Evolutionary conservation across 2,113 vertebrate genomes (phyloP).

Genomic region (Saccopteryx leptura): DNA sequence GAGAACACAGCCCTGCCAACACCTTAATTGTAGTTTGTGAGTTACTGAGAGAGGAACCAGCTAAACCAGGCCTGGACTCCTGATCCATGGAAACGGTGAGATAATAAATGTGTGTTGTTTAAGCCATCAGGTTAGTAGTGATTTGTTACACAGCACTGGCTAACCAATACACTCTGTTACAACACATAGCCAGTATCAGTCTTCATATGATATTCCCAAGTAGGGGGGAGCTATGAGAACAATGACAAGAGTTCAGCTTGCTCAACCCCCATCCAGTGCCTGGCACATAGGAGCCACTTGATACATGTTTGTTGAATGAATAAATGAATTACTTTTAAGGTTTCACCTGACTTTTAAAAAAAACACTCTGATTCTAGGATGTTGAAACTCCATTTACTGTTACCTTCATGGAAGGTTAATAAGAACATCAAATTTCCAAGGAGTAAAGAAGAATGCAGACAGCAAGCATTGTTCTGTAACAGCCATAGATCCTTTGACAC

Average conservation of each 20-base stretch:
- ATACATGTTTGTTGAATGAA: conserved; percentile 4
- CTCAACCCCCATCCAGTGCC: background rate
- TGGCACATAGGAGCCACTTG: background rate
- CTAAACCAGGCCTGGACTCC: background rate
- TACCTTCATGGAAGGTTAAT: conserved; percentile 70
- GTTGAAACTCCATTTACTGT: conserved; percentile 43
- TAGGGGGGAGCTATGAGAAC: background rate
- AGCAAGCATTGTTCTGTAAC: conserved; percentile 67
- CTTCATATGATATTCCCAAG: background rate
- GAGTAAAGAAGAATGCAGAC: conserved; percentile 47
- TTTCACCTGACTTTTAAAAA: background rate
- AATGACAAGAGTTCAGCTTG: background rate
- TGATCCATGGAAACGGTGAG: background rate
- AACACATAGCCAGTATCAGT: background rate
- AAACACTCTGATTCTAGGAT: background rate
- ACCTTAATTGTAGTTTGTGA: background rate
- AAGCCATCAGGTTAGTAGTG: background rate
- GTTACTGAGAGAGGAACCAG: background rate
- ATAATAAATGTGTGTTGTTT: background rate
- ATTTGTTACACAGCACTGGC: background rate
- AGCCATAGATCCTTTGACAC: conserved; percentile 54
- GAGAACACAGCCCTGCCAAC: background rate
- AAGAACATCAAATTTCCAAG: conserved; percentile 56
- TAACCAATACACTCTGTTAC: background rate
- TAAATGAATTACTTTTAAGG: conserved; percentile 23